These are phyloP conservation scores for Stegophylla sp. DNA, from an alignment of 2,888 invertebrate species.

Conservation along the genomic window DNA sequence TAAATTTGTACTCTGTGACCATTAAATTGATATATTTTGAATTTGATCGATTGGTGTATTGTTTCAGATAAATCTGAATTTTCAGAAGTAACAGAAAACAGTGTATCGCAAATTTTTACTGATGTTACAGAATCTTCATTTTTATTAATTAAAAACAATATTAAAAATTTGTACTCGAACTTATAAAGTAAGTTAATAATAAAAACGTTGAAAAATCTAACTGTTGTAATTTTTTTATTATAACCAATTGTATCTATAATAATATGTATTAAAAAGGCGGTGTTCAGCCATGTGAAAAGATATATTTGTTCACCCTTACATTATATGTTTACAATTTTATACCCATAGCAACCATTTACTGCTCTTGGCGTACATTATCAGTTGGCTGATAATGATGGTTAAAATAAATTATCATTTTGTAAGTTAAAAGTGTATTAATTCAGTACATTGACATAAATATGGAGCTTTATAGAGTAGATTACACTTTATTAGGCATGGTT, in stretches of 20 bases:
- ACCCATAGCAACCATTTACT: constrained; percentile 27
- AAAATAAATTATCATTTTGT: not conserved
- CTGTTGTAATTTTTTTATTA: constrained; percentile 20
- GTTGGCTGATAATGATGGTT: not conserved
- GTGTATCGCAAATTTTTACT: constrained; percentile 61
- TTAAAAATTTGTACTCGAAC: constrained; percentile 60
- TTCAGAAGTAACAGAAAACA: constrained; percentile 62
- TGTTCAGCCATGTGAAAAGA: not conserved
- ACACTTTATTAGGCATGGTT: constrained; percentile 79
- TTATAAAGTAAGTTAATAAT: constrained; percentile 30
- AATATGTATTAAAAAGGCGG: not conserved
- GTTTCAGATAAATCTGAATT: constrained; percentile 63
- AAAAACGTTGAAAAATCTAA: constrained; percentile 19
- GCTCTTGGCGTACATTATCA: not conserved
- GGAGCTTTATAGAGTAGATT: constrained; percentile 82
- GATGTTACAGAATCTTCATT: constrained; percentile 63
- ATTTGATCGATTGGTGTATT: not conserved
- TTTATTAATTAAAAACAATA: constrained; percentile 61
- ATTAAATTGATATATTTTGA: not conserved
- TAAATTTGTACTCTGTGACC: not conserved
- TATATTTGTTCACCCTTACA: not conserved
- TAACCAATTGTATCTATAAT: constrained; percentile 4
- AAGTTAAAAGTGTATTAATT: not conserved
- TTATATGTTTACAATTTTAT: constrained; percentile 30
- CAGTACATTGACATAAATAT: constrained; percentile 64